Percentiles rank a stretch among this genome's conserved stretches.
Evolutionary conservation across 2,113 vertebrate species (phyloP).

Genomic region (Cisticola juncidis): DNA sequence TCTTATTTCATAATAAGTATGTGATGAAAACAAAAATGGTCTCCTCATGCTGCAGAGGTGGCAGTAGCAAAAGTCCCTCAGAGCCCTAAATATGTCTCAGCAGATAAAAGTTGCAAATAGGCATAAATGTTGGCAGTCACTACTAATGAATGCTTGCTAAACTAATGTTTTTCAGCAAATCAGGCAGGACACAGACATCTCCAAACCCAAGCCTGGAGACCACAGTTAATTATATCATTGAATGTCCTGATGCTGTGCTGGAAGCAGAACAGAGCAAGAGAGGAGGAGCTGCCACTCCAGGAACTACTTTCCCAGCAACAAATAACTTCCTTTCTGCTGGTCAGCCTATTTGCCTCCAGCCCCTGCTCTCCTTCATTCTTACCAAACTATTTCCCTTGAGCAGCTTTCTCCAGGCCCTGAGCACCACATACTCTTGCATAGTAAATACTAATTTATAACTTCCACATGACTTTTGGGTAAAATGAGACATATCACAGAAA

Average conservation of each 20-base stretch:
- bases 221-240: neutral
- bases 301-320: neutral
- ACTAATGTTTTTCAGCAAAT: neutral
- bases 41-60: neutral
- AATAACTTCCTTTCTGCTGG: neutral
- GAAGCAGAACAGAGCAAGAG: neutral
- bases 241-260: fast-evolving
- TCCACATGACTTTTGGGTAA: neutral
- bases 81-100: neutral
- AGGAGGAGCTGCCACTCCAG: neutral
- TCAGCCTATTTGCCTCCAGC: neutral
- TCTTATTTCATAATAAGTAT: neutral
- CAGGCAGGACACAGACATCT: neutral
- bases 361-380: neutral
- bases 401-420: neutral
- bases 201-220: neutral
- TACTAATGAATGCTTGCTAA: neutral
- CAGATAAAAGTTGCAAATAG: neutral
- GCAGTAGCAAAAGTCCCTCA: neutral
- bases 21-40: neutral
- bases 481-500: neutral
- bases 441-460: neutral
- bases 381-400: neutral
- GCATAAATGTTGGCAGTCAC: neutral
- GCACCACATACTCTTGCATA: fast-evolving